These are phyloP conservation scores for Rachycentron canadum DNA, from an alignment of 2,797 vertebrate species.

Conservation along the genomic window DNA sequence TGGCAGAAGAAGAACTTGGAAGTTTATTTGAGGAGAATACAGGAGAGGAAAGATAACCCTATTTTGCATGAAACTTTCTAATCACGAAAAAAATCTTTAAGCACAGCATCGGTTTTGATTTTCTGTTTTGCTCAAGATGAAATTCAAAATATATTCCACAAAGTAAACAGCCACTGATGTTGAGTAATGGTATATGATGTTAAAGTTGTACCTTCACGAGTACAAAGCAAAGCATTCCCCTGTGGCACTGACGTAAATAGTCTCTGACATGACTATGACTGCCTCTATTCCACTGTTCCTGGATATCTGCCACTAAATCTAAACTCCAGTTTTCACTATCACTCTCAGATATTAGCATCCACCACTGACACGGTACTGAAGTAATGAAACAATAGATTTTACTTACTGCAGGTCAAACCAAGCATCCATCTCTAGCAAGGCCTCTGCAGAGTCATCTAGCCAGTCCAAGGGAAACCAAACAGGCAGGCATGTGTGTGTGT, in stretches of 20 bases:
- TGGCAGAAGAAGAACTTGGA: conserved; percentile 26
- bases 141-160: conserved; percentile 26
- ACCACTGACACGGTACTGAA: conserved; percentile 50
- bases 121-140: conserved; percentile 16
- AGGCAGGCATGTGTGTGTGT: conserved; percentile 27
- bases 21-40: conserved; percentile 19
- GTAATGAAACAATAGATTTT: conserved; percentile 78
- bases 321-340: conserved; percentile 58
- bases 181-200: conserved; percentile 31
- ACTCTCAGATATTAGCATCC: conserved; percentile 69
- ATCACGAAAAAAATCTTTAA: conserved; percentile 30
- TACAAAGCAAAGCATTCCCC: conserved; percentile 24
- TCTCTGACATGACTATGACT: conserved; percentile 50
- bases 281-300: conserved; percentile 37
- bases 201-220: conserved; percentile 37
- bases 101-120: conserved; percentile 12
- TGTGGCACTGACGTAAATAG: conserved; percentile 52
- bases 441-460: conserved; percentile 66
- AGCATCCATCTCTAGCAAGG: conserved; percentile 71
- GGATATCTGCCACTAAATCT: conserved; percentile 53
- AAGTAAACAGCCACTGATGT: conserved; percentile 28
- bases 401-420: conserved; percentile 80
- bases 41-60: conserved; percentile 4
- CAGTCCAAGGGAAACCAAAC: conserved; percentile 53
- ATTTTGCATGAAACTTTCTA: conserved; percentile 23